Base-by-base conservation (phyloP, 2,888 invertebrate genomes). In the Theretra japonica region DNA sequence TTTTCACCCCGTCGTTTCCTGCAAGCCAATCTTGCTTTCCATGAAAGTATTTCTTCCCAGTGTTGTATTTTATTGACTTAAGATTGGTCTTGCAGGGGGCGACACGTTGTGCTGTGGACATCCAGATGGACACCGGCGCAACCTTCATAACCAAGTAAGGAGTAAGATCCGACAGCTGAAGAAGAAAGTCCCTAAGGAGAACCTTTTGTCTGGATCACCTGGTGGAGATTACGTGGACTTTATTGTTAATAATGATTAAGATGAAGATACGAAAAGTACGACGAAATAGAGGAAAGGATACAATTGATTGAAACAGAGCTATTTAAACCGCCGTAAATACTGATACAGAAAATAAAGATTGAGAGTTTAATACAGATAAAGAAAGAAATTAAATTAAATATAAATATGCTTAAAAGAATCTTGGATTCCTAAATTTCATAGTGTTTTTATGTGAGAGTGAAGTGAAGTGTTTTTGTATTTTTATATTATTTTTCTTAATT, bases 221-320 rank as follows among this genome's bases (percentile, higher is more conserved):
- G 80, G 82, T 0, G 91, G 88, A 70, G 94, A 94, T 73, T 94
- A 94, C 56, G 90, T 85, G 0, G 94, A 94, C 73, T 94, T 94
- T 58, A 78, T 94, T 3, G 94, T 94, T 17, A 94, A 94, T 73
- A 94, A 94, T 77, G 94, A 94, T 76, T 86, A 91, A 75, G 70
- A 71, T 73, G 33, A 59, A 8, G 30, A 21, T 2, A 57, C n/a
- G 15, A 23, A 28, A 25, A 33, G 4, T 33, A 15, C n/a, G 28
- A 23, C n/a, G 19, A 30, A 8, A 59, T 17, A 33, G 23, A n/a
- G 23, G n/a, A 70, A 33, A 5, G 30, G 33, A 33, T 1, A 33
- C 33, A 33, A 33, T 0, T 33, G 33, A 33, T 7, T 33, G 5
- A 7, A 33, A 33, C 8, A 33, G 7, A 33, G 11, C 11, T 41